phyloP scores from a whole-genome alignment of 2,888 invertebrate genomes.

The Psococerastis gibbosa region DNA sequence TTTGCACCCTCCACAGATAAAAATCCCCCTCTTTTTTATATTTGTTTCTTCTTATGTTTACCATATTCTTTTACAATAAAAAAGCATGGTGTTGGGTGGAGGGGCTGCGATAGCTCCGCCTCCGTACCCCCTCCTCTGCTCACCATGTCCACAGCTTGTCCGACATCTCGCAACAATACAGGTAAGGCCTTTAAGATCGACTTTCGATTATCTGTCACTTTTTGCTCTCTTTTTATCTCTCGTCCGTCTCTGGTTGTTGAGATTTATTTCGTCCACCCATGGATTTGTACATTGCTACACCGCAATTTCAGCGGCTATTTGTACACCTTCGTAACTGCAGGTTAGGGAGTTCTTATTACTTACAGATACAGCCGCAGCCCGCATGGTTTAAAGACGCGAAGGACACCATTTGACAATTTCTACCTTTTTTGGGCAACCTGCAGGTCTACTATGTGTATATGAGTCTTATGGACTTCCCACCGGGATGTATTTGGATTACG shows the following conservation, averaged over 20 bases:
- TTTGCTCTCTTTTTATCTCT: conserved; percentile 2
- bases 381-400: too few species aligned
- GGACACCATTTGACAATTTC: too few species aligned
- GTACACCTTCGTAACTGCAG: too few species aligned
- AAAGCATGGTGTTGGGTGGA: conserved; percentile 1
- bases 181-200: conserved; percentile 10
- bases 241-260: conserved; percentile 2
- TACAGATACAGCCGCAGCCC: too few species aligned
- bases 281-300: conserved; percentile 7
- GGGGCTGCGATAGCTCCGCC: conserved; percentile 5
- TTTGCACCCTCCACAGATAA: conserved; percentile 4
- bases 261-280: not conserved
- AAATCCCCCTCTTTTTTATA: conserved; percentile 10
- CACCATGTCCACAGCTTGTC: conserved; percentile 8
- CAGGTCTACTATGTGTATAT: too few species aligned
- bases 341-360: too few species aligned
- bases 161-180: conserved; percentile 6
- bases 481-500: too few species aligned
- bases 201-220: conserved; percentile 10
- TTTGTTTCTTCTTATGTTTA: conserved; percentile 11
- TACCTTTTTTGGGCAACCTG: too few species aligned
- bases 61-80: conserved; percentile 7
- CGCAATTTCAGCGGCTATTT: conserved; percentile 19
- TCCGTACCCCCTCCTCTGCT: not conserved
- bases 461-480: too few species aligned